Evolutionary conservation across 1,140 invertebrate species (phyloP).

Genomic region (Radopholus similis): DNA sequence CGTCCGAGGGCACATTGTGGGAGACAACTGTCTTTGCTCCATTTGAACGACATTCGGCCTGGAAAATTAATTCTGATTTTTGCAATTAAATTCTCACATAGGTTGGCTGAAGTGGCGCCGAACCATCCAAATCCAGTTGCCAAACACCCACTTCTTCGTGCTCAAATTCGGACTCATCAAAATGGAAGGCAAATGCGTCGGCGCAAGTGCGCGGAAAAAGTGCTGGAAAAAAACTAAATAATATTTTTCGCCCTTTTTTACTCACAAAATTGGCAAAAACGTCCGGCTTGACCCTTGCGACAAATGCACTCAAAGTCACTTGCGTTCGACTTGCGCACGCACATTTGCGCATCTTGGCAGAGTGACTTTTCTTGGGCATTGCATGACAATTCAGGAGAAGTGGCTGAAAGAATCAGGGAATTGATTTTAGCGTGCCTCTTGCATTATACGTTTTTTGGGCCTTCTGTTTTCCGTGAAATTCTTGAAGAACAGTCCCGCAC

Average conservation of each 20-base stretch:
- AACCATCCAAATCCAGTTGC: conserved; percentile 21
- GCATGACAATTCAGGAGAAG: conserved; percentile 11
- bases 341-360: conserved; percentile 18
- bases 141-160: conserved; percentile 2
- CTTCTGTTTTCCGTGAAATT: not conserved
- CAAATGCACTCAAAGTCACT: conserved; percentile 24
- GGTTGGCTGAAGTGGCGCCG: conserved; percentile 9
- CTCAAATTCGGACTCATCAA: not conserved
- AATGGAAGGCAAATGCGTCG: conserved; percentile 19
- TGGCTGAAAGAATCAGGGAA: not conserved
- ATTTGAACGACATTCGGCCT: not conserved
- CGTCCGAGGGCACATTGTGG: conserved; percentile 4
- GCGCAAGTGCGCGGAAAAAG: conserved; percentile 21
- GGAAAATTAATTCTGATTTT: not conserved
- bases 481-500: not conserved
- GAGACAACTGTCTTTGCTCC: conserved; percentile 2
- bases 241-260: not conserved
- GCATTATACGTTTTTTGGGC: not conserved
- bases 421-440: not conserved
- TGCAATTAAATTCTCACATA: conserved; percentile 10
- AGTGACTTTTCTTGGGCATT: conserved; percentile 17
- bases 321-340: conserved; percentile 6
- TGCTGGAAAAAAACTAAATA: conserved; percentile 18
- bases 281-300: conserved; percentile 8
- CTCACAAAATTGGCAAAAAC: conserved; percentile 28